These are phyloP conservation scores for Pelecanus crispus DNA, from an alignment of 2,113 vertebrate genomes.

Conservation along the genomic window DNA sequence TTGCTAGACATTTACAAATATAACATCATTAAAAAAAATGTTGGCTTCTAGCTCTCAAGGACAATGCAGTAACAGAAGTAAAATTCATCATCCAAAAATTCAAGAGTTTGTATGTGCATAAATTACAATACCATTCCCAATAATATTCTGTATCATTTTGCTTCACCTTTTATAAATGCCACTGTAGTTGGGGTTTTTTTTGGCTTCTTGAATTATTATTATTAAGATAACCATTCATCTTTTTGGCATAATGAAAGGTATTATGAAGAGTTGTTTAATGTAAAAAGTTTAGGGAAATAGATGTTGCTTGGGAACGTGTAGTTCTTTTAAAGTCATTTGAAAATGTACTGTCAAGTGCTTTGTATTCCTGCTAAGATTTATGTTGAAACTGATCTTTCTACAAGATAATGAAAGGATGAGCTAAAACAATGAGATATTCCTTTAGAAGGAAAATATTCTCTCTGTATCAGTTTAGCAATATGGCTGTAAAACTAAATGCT, in stretches of 20 bases:
- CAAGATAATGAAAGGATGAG: neutral
- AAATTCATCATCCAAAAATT: neutral
- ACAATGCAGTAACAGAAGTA: neutral
- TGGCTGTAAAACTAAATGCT: neutral
- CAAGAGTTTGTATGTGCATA: neutral
- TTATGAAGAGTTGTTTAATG: neutral
- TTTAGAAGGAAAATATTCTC: neutral
- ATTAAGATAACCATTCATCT: neutral
- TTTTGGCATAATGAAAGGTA: neutral
- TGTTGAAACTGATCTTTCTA: neutral
- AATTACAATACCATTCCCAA: neutral
- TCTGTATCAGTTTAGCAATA: neutral
- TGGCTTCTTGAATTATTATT: neutral
- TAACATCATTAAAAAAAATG: neutral
- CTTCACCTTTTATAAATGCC: neutral
- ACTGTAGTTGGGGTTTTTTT: neutral
- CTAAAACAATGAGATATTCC: neutral
- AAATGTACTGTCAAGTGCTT: neutral
- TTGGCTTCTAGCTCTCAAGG: neutral
- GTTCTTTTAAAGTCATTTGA: neutral
- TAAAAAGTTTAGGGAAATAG: neutral
- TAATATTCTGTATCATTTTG: neutral
- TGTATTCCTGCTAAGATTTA: neutral
- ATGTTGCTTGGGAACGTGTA: neutral
- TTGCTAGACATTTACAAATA: neutral